phyloP scores from a whole-genome alignment of 1,140 invertebrate species.

The Maniola jurtina region DNA sequence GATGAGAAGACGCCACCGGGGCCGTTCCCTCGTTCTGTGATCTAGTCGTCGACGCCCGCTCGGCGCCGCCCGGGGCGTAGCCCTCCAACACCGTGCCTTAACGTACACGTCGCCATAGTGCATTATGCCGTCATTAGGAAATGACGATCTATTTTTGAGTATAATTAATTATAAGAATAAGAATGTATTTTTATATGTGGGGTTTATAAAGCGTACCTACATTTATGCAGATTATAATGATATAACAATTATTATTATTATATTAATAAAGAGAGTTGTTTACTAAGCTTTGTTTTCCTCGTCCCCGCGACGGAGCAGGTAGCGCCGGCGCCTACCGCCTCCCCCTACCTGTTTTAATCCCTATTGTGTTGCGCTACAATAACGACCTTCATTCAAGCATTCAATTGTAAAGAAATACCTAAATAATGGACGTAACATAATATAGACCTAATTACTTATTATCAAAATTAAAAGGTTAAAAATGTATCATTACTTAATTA shows the following conservation, averaged over 20 bases:
- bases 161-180: conserved; percentile 68
- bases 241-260: conserved; percentile 69
- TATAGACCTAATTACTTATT: background rate
- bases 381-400: conserved; percentile 13
- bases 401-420: background rate
- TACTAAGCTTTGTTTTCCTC: conserved; percentile 57
- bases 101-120: conserved; percentile 72
- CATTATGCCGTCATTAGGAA: conserved; percentile 65
- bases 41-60: conserved; percentile 74
- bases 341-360: conserved; percentile 51
- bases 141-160: conserved; percentile 74
- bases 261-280: conserved; percentile 74
- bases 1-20: conserved; percentile 62
- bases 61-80: conserved; percentile 74
- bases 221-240: conserved; percentile 70
- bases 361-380: conserved; percentile 19
- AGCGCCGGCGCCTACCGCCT: conserved; percentile 60
- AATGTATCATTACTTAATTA: no score
- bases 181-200: conserved; percentile 76
- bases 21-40: conserved; percentile 64
- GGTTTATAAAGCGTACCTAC: conserved; percentile 71
- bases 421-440: background rate
- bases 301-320: conserved; percentile 44
- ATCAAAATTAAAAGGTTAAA: background rate
- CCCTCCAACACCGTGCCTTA: conserved; percentile 73